Percentiles rank a stretch among this genome's conserved stretches.
phyloP scores from a whole-genome alignment of 1,140 invertebrate genomes.

The Leguminivora glycinivorella region DNA sequence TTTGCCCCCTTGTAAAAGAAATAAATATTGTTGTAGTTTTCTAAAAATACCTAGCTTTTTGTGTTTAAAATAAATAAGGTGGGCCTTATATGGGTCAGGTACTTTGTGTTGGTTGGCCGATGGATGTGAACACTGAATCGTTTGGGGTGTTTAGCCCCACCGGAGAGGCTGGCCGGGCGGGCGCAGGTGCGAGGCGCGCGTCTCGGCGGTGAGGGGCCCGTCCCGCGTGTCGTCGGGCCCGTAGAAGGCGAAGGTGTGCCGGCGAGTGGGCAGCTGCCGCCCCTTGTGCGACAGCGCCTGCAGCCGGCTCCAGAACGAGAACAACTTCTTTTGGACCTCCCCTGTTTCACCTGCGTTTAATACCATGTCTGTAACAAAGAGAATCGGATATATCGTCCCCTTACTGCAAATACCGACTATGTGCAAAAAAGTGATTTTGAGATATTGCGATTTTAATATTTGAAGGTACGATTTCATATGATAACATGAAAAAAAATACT shows the following conservation, averaged over 20 bases:
- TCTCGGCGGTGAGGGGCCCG: slow-evolving; percentile 62
- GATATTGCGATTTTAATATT: too few relatives aligned
- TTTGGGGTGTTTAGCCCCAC: slow-evolving; percentile 58
- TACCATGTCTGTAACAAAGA: slow-evolving; percentile 37
- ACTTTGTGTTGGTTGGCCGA: not conserved
- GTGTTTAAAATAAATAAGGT: too few relatives aligned
- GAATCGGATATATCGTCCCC: too few relatives aligned
- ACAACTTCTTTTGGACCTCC: slow-evolving; percentile 63
- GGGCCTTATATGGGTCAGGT: too few relatives aligned
- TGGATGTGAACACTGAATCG: slow-evolving; percentile 22
- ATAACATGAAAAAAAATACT: too few relatives aligned
- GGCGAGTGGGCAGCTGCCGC: slow-evolving; percentile 63
- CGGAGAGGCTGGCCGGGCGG: slow-evolving; percentile 69
- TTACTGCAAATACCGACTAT: not conserved
- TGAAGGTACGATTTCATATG: too few relatives aligned
- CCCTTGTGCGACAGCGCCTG: slow-evolving; percentile 67
- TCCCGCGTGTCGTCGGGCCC: slow-evolving; percentile 57
- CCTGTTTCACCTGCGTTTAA: slow-evolving; percentile 46
- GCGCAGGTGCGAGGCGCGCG: slow-evolving; percentile 63
- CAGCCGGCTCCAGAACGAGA: slow-evolving; percentile 71
- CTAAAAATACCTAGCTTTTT: too few relatives aligned
- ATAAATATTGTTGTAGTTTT: too few relatives aligned
- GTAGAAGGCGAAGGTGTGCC: slow-evolving; percentile 66
- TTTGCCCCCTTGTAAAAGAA: too few relatives aligned
- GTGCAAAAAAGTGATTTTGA: too few relatives aligned